Percentiles rank a stretch among this genome's conserved stretches.
Evolutionary conservation across 2,797 vertebrate genomes (phyloP).

Genomic region (Geotrypetes seraphini): DNA sequence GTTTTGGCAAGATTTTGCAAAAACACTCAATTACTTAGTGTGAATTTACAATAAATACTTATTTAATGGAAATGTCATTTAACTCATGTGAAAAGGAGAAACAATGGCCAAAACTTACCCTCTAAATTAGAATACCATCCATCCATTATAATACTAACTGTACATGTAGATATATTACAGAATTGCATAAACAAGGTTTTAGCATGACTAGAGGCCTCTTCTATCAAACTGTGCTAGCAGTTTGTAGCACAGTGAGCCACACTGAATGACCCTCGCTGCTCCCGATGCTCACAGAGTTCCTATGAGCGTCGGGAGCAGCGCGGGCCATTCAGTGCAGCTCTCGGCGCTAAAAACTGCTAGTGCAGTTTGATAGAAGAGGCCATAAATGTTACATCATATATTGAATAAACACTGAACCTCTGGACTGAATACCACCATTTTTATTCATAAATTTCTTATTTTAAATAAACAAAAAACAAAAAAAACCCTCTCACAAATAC

Average conservation of each 20-base stretch:
- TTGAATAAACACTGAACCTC: constrained; percentile 40
- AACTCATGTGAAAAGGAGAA: constrained; percentile 27
- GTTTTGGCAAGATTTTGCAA: constrained; percentile 53
- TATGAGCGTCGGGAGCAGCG: too few relatives aligned
- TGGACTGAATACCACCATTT: constrained; percentile 32
- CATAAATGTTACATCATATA: too few relatives aligned
- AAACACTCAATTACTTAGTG: constrained; percentile 41
- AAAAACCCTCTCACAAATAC: constrained; percentile 22
- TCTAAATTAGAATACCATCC: constrained; percentile 32
- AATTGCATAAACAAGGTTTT: constrained; percentile 38
- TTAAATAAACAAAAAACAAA: too few relatives aligned
- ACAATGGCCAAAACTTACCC: constrained; percentile 40
- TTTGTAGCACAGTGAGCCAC: too few relatives aligned
- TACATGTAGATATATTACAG: constrained; percentile 41
- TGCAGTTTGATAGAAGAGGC: too few relatives aligned
- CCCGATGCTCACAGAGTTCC: too few relatives aligned
- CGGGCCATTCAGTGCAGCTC: too few relatives aligned
- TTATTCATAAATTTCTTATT: constrained; percentile 9
- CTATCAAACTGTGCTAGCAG: too few relatives aligned
- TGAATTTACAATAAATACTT: constrained; percentile 27
- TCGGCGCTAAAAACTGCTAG: too few relatives aligned
- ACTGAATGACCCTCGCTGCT: too few relatives aligned
- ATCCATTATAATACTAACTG: constrained; percentile 36
- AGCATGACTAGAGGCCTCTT: too few relatives aligned
- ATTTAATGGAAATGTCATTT: constrained; percentile 27